Evolutionary conservation across 2,888 invertebrate genomes (phyloP), one percentile per base, ranked within the genome.

Genomic region (Synergus japonicus): DNA sequence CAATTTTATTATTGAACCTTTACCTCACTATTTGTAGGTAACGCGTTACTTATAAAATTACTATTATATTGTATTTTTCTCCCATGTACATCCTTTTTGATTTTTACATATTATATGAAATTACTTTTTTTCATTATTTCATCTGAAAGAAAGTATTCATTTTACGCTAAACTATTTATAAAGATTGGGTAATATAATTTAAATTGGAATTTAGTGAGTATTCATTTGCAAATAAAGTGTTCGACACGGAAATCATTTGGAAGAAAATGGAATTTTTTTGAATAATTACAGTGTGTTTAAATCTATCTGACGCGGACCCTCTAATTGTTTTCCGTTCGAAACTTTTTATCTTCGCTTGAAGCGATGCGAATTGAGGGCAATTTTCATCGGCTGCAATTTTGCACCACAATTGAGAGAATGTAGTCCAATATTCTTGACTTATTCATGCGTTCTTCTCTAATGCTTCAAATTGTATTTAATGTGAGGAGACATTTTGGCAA

Each of bases 241-340:
- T 60, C 60, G 22, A 4, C 54, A 73, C 54, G 73, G n/a, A n/a
- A 73, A 49, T 54, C 4, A 73, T 73, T 41, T 54, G n/a, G n/a
- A n/a, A 54, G 54, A 18, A 54, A 73, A 58, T 73, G 4, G 54
- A 9, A 29, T 54, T 54, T 73, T 73, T 41, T 58, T 37, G 18
- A 67, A 73, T 73, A 73, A 73, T 73, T 29, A 54, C 54, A 37
- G 69, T 29, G 69, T 69, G 46, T 49, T 37, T 69, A 69, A 69
- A 69, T 69, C 29, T n/a, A 49, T 69, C 29, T 15, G n/a, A 37
- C 54, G 49, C 54, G 54, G 10, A 41, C 54, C 29, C 49, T 73
- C 58, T 76, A 76, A 76, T 76, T 63, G 58, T 76, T 76, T 63
- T 76, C 64, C 63, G 43, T 64, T 64, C 13, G 46, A 60, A 76